phyloP scores from a whole-genome alignment of 2,888 invertebrate species.

The Pristionchus japonicus region DNA sequence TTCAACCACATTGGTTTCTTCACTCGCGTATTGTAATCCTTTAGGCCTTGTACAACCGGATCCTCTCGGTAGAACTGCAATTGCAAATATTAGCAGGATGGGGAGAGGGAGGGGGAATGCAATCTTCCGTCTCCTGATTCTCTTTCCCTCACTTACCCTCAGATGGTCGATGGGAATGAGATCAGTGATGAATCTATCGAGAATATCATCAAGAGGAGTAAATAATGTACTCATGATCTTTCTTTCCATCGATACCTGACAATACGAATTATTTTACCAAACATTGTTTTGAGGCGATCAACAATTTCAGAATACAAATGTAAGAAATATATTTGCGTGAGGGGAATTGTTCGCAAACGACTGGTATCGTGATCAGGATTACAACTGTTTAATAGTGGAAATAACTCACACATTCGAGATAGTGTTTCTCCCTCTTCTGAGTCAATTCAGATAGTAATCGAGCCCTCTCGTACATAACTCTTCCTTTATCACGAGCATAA shows the following conservation, averaged over 20 bases:
- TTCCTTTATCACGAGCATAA: slow-evolving; percentile 79
- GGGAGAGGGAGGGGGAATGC: too few species aligned
- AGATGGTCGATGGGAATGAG: neutral
- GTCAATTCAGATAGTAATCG: slow-evolving; percentile 92
- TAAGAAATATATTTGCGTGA: too few species aligned
- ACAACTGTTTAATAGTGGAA: neutral
- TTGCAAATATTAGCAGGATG: neutral
- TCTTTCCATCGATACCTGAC: too few species aligned
- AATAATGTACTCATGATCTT: too few species aligned
- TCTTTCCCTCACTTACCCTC: neutral
- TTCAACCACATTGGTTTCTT: slow-evolving; percentile 90
- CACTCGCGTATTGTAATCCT: slow-evolving; percentile 85
- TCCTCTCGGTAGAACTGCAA: neutral
- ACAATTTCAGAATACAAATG: too few species aligned
- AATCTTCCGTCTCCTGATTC: neutral
- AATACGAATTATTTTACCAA: too few species aligned
- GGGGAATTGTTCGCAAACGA: too few species aligned
- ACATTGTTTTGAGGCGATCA: too few species aligned
- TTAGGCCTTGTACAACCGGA: neutral
- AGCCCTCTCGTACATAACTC: slow-evolving; percentile 94
- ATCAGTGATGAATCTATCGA: slow-evolving; percentile 14
- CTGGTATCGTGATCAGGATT: too few species aligned
- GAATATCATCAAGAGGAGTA: neutral
- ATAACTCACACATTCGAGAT: slow-evolving; percentile 76
- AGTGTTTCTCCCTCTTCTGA: slow-evolving; percentile 93